Conservation (phyloP, 2,797 vertebrate species). For the Enteromius mattozi region DNA sequence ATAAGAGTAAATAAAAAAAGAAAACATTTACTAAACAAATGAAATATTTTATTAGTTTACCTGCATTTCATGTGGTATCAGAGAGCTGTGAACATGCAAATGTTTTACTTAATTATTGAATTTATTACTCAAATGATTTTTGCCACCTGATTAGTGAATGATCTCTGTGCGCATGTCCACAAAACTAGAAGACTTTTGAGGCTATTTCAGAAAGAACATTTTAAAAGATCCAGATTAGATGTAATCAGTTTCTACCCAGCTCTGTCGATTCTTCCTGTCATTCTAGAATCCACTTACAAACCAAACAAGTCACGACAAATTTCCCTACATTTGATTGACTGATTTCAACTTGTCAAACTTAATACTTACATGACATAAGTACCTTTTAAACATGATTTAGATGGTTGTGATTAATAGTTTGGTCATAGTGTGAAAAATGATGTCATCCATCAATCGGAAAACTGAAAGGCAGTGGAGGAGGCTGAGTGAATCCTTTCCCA, state of each 20-base stretch:
- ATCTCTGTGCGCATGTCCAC: neutral
- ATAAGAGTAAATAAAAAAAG: too few species aligned
- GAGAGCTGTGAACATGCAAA: too few species aligned
- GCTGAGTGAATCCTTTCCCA: conserved; percentile 13
- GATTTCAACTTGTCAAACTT: conserved; percentile 5
- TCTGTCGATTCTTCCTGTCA: neutral
- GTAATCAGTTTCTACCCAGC: neutral
- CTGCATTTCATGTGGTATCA: too few species aligned
- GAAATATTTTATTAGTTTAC: too few species aligned
- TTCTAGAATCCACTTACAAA: neutral
- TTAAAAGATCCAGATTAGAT: neutral
- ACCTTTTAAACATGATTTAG: conserved; percentile 40
- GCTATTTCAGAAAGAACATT: neutral
- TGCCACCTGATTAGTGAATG: neutral
- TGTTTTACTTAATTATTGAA: neutral
- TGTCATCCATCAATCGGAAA: conserved; percentile 35
- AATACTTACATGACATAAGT: conserved; percentile 32
- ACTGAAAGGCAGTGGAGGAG: neutral
- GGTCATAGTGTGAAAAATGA: conserved; percentile 20
- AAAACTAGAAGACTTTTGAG: neutral
- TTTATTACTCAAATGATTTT: neutral
- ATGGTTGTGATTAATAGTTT: conserved; percentile 30
- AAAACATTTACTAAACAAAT: too few species aligned
- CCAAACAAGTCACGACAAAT: neutral
- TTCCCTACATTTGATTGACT: conserved; percentile 9